Conservation (phyloP, 2,888 invertebrate genomes). For the Drosophila emarginata region DNA sequence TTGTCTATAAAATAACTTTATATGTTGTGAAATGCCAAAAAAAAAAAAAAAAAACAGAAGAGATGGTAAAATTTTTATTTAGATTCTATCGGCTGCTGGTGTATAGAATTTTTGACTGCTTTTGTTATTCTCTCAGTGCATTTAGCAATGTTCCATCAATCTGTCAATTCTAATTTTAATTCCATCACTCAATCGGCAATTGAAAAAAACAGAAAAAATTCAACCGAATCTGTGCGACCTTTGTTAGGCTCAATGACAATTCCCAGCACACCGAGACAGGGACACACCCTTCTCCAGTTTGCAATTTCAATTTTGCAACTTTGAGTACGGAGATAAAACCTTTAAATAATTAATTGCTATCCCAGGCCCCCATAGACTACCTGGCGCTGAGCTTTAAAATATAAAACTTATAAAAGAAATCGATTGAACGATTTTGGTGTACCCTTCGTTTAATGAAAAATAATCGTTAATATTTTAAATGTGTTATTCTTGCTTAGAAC, state of each 20-base stretch:
- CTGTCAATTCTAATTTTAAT: conserved; percentile 7
- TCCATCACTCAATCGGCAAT: conserved; percentile 8
- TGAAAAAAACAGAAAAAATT: background rate
- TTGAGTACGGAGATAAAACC: conserved; percentile 11
- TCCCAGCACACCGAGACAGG: background rate
- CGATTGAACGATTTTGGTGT: background rate
- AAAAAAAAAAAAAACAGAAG: background rate
- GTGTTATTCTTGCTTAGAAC: too few relatives aligned
- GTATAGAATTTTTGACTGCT: background rate
- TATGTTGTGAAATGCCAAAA: too few relatives aligned
- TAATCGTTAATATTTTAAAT: too few relatives aligned
- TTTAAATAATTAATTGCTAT: conserved; percentile 7
- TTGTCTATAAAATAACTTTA: too few relatives aligned
- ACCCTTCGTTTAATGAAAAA: too few relatives aligned
- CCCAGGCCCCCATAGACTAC: conserved; percentile 3
- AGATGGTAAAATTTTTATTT: conserved; percentile 1
- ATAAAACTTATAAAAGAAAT: background rate
- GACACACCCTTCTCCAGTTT: conserved; percentile 11
- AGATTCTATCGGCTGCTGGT: background rate
- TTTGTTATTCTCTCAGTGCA: conserved; percentile 1
- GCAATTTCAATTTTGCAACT: conserved; percentile 2
- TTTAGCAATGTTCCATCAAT: conserved; percentile 1
- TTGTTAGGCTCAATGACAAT: conserved; percentile 16
- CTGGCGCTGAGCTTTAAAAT: conserved; percentile 10
- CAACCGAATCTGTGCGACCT: background rate